Conservation (phyloP, 2,888 invertebrate genomes). For the Oscheius onirici region DNA sequence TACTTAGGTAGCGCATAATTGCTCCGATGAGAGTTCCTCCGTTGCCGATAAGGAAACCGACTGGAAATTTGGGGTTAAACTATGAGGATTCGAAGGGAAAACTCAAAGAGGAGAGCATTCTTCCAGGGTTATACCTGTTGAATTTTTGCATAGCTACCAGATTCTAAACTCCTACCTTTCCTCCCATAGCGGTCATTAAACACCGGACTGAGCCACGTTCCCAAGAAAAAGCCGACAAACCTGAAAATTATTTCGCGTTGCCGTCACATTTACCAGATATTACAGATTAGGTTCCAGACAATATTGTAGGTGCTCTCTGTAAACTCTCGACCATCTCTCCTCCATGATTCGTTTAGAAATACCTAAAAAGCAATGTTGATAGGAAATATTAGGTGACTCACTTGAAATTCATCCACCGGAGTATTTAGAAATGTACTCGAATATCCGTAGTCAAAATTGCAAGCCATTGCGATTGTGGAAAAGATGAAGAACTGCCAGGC, state of each 20-base stretch:
- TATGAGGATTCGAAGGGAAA: too few relatives aligned
- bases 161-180: conserved; percentile 53
- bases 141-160: too few relatives aligned
- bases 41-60: conserved; percentile 55
- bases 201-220: conserved; percentile 59
- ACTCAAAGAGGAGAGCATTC: too few relatives aligned
- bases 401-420: conserved; percentile 59
- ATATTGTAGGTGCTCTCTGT: conserved; percentile 43
- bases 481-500: conserved; percentile 41
- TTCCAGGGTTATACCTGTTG: background rate
- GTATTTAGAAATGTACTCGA: conserved; percentile 61
- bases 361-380: conserved; percentile 17
- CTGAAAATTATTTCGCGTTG: conserved; percentile 17
- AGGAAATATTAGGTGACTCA: background rate
- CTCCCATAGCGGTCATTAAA: conserved; percentile 61
- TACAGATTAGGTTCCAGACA: conserved; percentile 61
- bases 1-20: conserved; percentile 43
- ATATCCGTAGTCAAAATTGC: conserved; percentile 63
- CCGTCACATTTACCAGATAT: conserved; percentile 60
- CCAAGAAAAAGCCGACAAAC: conserved; percentile 64
- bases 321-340: conserved; percentile 38
- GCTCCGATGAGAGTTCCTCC: conserved; percentile 43
- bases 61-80: conserved; percentile 40
- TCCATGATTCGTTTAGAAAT: conserved; percentile 41
- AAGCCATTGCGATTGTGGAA: conserved; percentile 43